A percentile compares a stretch with the other conserved stretches of the same genome.
Evolutionary conservation across 2,113 vertebrate genomes (phyloP).

Genomic region (Vulpes lagopus): DNA sequence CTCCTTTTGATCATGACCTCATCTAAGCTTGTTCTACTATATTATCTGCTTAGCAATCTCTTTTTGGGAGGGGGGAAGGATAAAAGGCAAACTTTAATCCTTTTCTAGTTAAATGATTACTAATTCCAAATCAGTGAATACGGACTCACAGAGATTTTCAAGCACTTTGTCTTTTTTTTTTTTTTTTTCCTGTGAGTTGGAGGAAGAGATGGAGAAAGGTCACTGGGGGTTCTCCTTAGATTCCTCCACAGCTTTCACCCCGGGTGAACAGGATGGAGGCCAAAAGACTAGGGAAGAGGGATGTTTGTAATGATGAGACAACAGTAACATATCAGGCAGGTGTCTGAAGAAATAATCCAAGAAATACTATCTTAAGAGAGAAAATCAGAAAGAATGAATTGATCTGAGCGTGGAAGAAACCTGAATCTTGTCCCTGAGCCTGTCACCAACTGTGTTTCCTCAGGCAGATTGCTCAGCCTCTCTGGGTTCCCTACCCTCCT

Average conservation of each 20-base stretch:
- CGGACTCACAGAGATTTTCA: conserved; percentile 25
- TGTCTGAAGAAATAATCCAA: background rate
- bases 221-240: background rate
- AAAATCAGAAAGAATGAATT: background rate
- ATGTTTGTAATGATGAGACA: background rate
- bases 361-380: background rate
- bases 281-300: background rate
- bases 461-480: background rate
- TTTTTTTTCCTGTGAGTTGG: background rate
- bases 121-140: conserved; percentile 30
- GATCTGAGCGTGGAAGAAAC: background rate
- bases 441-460: background rate
- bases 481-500: background rate
- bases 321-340: background rate
- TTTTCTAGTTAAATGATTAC: conserved; percentile 61
- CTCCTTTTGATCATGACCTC: background rate
- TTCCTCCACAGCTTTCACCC: background rate
- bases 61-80: background rate
- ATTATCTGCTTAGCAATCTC: conserved; percentile 48
- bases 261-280: background rate
- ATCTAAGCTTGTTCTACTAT: background rate
- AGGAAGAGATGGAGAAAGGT: background rate
- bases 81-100: conserved; percentile 24
- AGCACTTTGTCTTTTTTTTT: background rate
- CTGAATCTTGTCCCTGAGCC: background rate